phyloP scores from a whole-genome alignment of 2,797 vertebrate species.

The Melanotaenia trifasciata region DNA sequence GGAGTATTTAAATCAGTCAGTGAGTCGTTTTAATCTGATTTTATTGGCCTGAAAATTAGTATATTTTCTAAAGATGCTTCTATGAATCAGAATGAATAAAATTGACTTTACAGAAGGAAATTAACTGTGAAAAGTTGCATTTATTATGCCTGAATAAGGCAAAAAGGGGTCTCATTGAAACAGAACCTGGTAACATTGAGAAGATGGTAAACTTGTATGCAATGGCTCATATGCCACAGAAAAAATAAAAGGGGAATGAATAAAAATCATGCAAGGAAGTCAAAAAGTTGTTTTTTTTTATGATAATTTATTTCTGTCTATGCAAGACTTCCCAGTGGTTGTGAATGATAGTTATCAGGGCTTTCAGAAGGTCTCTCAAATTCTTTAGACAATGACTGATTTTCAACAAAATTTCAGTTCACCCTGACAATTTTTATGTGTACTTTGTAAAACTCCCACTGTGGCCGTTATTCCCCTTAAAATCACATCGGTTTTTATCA shows the following conservation, averaged over 20 bases:
- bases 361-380: background rate
- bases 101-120: slow-evolving; percentile 64
- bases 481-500: no score
- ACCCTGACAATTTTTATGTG: no score
- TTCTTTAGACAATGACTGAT: background rate
- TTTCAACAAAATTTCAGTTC: background rate
- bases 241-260: background rate
- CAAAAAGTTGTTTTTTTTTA: no score
- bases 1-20: slow-evolving; percentile 63
- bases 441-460: no score
- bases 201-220: background rate
- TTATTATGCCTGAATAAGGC: background rate
- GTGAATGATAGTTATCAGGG: no score
- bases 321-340: no score
- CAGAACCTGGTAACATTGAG: background rate
- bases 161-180: background rate
- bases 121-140: background rate
- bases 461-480: no score
- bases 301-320: no score
- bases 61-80: slow-evolving; percentile 84
- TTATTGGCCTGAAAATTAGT: slow-evolving; percentile 75
- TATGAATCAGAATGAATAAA: slow-evolving; percentile 80
- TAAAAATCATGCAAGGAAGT: no score
- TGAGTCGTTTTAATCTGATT: slow-evolving; percentile 72
- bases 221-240: background rate